Conservation (phyloP, 23 tunicate species). For the Corella eumyota region DNA sequence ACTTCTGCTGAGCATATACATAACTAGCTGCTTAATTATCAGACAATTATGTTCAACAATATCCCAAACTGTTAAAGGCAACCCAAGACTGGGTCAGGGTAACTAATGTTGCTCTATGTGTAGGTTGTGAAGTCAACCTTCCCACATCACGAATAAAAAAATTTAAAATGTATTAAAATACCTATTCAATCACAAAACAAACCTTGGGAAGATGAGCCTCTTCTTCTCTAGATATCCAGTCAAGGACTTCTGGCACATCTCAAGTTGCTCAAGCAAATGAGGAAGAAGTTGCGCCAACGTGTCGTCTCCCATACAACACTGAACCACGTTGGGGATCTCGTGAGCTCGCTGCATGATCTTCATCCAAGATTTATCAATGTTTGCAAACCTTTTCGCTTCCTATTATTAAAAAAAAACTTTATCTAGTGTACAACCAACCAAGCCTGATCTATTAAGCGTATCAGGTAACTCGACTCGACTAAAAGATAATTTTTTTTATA, state of each 20-base stretch:
- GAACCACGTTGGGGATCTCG: conserved; percentile 80
- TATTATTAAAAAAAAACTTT: not conserved
- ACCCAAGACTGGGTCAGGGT: too few relatives aligned
- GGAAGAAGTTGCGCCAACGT: conserved; percentile 71
- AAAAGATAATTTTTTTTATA: too few relatives aligned
- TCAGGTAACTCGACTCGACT: too few relatives aligned
- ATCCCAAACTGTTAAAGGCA: too few relatives aligned
- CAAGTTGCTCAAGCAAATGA: conserved; percentile 74
- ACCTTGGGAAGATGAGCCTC: conserved; percentile 83
- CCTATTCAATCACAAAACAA: too few relatives aligned
- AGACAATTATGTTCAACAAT: too few relatives aligned
- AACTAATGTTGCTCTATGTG: too few relatives aligned
- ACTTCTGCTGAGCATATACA: too few relatives aligned
- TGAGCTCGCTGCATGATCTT: conserved; percentile 91
- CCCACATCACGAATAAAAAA: too few relatives aligned
- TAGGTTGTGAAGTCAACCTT: too few relatives aligned
- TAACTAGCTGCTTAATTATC: too few relatives aligned
- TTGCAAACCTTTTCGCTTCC: conserved; percentile 81
- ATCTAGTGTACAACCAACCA: not conserved
- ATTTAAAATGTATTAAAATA: not conserved
- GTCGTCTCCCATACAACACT: conserved; percentile 89
- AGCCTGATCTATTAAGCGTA: too few relatives aligned
- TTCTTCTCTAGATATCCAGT: conserved; percentile 83
- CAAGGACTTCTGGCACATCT: conserved; percentile 68
- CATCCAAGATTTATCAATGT: conserved; percentile 87